Conservation (phyloP, 2,797 vertebrate species). For the Sparidentex hasta region DNA sequence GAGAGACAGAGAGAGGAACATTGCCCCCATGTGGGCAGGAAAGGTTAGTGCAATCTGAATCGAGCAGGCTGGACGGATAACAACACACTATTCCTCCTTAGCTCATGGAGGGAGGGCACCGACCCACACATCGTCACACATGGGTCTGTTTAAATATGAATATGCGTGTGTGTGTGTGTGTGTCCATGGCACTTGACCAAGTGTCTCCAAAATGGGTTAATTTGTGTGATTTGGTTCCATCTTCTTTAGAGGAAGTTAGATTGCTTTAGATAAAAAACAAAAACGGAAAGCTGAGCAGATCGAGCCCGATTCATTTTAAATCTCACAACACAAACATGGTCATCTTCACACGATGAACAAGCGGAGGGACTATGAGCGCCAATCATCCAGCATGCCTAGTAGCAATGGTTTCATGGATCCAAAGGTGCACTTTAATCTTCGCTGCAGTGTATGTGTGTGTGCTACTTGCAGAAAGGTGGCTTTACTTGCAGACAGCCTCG, state of each 20-base stretch:
- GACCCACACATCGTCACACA: constrained; percentile 8
- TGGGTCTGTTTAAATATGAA: constrained; percentile 12
- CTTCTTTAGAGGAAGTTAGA: constrained; percentile 29
- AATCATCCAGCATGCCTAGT: constrained; percentile 72
- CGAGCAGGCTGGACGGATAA: constrained; percentile 71
- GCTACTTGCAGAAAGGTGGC: constrained; percentile 57
- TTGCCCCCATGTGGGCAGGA: constrained; percentile 64
- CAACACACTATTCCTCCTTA: constrained; percentile 25
- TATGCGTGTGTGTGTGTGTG: background rate
- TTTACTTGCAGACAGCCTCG: constrained; percentile 79
- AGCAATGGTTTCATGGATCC: constrained; percentile 65
- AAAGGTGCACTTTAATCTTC: constrained; percentile 44
- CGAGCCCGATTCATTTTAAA: constrained; percentile 37
- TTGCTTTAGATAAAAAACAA: constrained; percentile 14
- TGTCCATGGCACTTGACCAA: constrained; percentile 25
- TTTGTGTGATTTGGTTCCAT: constrained; percentile 38
- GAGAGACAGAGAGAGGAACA: constrained; percentile 51
- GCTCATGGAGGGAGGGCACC: constrained; percentile 8
- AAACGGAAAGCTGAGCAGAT: constrained; percentile 29
- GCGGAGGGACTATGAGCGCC: constrained; percentile 49
- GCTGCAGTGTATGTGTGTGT: constrained; percentile 60
- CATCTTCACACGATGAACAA: constrained; percentile 51
- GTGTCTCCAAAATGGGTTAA: constrained; percentile 35
- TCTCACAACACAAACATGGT: constrained; percentile 55
- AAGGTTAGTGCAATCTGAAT: constrained; percentile 80